phyloP scores from a whole-genome alignment of 92 coral and sea anemone genomes.

The Desmophyllum pertusum region DNA sequence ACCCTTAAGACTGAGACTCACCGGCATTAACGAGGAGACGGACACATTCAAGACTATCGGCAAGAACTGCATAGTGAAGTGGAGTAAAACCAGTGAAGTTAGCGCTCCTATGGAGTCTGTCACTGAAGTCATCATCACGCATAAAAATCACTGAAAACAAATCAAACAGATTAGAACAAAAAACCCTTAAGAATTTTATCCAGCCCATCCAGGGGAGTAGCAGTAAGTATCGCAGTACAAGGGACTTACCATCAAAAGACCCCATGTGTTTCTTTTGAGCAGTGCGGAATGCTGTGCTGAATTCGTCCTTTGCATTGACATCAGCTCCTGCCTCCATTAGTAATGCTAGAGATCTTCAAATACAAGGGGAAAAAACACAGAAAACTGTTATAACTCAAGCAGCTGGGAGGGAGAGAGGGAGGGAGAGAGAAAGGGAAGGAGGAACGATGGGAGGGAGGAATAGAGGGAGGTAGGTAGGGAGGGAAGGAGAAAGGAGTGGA shows the following conservation, averaged over 20 bases:
- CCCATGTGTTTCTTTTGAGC: constrained; percentile 88
- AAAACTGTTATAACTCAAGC: too few species aligned
- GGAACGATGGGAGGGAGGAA: neutral
- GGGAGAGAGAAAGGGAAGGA: neutral
- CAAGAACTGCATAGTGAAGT: constrained; percentile 93
- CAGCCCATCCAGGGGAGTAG: too few species aligned
- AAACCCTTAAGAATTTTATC: too few species aligned
- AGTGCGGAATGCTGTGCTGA: constrained; percentile 80
- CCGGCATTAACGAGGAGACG: constrained; percentile 83
- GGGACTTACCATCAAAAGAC: constrained; percentile 79
- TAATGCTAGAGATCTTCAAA: constrained; percentile 65
- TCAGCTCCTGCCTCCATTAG: constrained; percentile 93
- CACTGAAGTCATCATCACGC: constrained; percentile 91
- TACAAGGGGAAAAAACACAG: neutral
- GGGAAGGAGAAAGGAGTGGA: too few species aligned
- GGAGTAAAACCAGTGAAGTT: constrained; percentile 96
- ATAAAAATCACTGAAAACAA: constrained; percentile 75
- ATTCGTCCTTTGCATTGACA: constrained; percentile 84
- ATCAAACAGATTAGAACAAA: neutral
- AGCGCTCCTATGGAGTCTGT: constrained; percentile 83
- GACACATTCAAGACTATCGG: constrained; percentile 82
- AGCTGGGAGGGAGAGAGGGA: neutral
- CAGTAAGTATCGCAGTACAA: too few species aligned
- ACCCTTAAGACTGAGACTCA: constrained; percentile 18
- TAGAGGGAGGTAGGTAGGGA: neutral